Percentiles rank a stretch among this genome's conserved stretches.
Conservation (phyloP, 64 coral and sea anemone genomes). For the Pachyseris speciosa region DNA sequence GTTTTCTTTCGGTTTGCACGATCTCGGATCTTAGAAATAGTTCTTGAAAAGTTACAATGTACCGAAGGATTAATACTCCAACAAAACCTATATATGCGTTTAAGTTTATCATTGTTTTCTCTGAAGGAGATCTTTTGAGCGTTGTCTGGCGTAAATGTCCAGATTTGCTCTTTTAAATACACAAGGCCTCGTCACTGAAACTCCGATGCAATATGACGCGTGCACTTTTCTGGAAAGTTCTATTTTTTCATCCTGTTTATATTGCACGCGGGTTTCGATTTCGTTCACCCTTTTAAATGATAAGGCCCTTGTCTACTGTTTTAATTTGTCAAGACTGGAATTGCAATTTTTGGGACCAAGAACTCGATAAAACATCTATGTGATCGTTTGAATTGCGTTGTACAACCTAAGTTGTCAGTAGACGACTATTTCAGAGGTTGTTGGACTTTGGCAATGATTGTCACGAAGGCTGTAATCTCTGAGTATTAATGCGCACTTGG, state of each 20-base stretch:
- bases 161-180: not conserved
- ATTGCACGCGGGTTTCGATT: not conserved
- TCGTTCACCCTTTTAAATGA: not conserved
- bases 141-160: not conserved
- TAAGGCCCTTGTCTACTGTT: not conserved
- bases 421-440: not conserved
- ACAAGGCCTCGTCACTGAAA: not conserved
- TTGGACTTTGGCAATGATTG: not conserved
- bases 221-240: slow-evolving; percentile 5
- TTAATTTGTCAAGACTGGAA: not conserved
- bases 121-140: not conserved
- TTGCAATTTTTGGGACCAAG: not conserved
- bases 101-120: not conserved
- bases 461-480: not conserved
- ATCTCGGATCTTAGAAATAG: not conserved
- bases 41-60: slow-evolving; percentile 9
- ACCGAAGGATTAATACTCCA: not conserved
- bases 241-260: not conserved
- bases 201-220: not conserved
- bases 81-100: not conserved
- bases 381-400: not conserved
- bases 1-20: not conserved
- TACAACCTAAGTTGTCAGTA: not conserved
- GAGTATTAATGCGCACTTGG: not conserved
- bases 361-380: not conserved